phyloP scores from a whole-genome alignment of 2,888 invertebrate species.

The Drosophila formosana region DNA sequence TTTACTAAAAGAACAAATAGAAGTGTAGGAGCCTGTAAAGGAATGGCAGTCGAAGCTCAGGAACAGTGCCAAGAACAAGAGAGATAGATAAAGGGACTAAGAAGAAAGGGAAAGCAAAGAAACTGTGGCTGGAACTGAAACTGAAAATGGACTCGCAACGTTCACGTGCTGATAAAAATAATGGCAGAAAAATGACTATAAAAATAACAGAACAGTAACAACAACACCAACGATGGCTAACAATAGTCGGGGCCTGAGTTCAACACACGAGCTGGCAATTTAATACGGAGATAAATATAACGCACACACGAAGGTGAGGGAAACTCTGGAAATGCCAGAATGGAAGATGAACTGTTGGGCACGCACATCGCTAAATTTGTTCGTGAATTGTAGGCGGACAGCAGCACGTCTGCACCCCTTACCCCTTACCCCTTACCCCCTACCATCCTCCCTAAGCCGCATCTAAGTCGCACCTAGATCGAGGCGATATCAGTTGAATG shows the following conservation, averaged over 20 bases:
- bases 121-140: conserved; percentile 36
- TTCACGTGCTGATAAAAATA: conserved; percentile 77
- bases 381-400: conserved; percentile 51
- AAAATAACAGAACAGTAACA: conserved; percentile 26
- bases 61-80: neutral
- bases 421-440: neutral
- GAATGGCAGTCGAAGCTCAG: neutral
- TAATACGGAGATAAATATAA: conserved; percentile 79
- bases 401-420: conserved; percentile 9
- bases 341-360: conserved; percentile 67
- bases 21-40: neutral
- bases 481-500: conserved; percentile 73
- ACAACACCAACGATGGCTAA: conserved; percentile 36
- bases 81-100: neutral
- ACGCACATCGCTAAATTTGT: conserved; percentile 73
- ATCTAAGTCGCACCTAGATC: conserved; percentile 48
- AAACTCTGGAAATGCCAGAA: neutral
- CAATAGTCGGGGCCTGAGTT: conserved; percentile 46
- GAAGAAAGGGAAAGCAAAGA: conserved; percentile 9
- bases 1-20: neutral
- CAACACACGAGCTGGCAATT: conserved; percentile 74
- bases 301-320: conserved; percentile 44
- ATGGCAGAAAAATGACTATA: conserved; percentile 75
- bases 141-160: conserved; percentile 59
- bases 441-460: neutral